Base-by-base conservation (phyloP, 2,797 vertebrate species). In the Nyctibius grandis region DNA sequence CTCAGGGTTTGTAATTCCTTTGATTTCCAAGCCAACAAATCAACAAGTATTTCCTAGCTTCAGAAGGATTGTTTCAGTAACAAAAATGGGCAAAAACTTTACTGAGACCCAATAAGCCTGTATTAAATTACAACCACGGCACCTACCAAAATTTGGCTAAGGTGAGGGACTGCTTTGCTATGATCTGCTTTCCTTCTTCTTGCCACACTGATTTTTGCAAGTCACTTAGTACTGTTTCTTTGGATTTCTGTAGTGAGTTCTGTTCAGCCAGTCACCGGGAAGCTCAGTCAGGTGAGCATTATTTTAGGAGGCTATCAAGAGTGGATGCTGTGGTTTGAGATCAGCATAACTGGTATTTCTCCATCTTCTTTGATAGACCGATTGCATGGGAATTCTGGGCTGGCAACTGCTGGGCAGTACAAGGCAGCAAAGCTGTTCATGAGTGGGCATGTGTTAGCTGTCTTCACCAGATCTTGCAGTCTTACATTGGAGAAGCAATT, bases 261-360 rank as follows among this genome's bases (percentile, higher is more conserved):
- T 89, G 23, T 34, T 48, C 73, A 56, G 23, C 9, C 36, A 42
- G 9, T 57, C 19, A 23, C 23, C 25, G 11, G 26, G 26, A 40
- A 65, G 2, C 14, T 80, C 21, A 78, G 34, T 44, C 38, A 23
- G 18, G 9, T 77, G 5, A 92, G 12, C 9, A 34, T 45, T 34
- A 12, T 50, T 84, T 53, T 38, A 34, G 33, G 21, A 60, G 7
- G 20, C 5, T 1, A 1, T 3, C 0, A 2, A 72, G 33, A 36
- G 16, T 9, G 6, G 36, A n/a, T 42, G 42, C 20, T 77, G 53
- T 13, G 28, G 13, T 64, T 85, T 47, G 26, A 44, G 26, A 17
- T n/a, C 12, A 34, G 6, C 4, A 1, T 29, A 44, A 16, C 12
- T 77, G 19, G 3, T 61, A 29, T 51, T 53, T 80, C 60, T 84